Base-by-base conservation (phyloP, 2,888 invertebrate genomes). In the Pseudeuparius sepicola region DNA sequence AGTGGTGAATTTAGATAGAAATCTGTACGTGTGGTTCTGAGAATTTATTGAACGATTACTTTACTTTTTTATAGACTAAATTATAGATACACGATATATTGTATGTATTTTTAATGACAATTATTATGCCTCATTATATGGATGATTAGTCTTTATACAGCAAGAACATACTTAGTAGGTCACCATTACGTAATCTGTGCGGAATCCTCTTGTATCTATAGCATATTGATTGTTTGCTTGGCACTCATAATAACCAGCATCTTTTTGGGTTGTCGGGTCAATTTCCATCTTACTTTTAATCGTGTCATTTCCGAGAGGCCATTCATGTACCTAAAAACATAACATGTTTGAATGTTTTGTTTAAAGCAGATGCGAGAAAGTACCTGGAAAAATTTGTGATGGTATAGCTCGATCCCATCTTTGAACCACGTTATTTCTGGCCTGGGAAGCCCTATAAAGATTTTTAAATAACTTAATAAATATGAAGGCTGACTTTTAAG, bases 341-440 rank as follows among this genome's bases (percentile, higher is more conserved):
- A 6, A 14, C 14, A 13, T 5, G 5, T 10, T 28, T 13, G 14
- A 9, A 14, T 14, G 30, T 25, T 12, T 32, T 11, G n/a, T 24
- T 11, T 24, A n/a, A 5, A 31, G 5, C 7, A n/a, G n/a, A n/a
- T n/a, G n/a, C n/a, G n/a, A n/a, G n/a, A n/a, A n/a, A n/a, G n/a
- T n/a, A 76, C 77, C 65, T 78, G 78, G 45, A 78, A 75, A 54
- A 74, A 78, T 51, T 70, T 72, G 50, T 79, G 78, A 25, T 74
- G 71, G 44, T 76, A 77, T n/a, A 82, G 57, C 55, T 83, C 82
- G 25, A 80, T 75, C 3, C 79, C 80, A 53, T 83, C 80, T 54
- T 82, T 82, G 51, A 74, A 76, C 82, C 82, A 83, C 17, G 78
- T 81, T 34, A 83, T 78, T 56, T 77, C 75, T 1, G 82, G 82